Base-by-base conservation (phyloP, 2,888 invertebrate species). In the Ferrisia virgata region DNA sequence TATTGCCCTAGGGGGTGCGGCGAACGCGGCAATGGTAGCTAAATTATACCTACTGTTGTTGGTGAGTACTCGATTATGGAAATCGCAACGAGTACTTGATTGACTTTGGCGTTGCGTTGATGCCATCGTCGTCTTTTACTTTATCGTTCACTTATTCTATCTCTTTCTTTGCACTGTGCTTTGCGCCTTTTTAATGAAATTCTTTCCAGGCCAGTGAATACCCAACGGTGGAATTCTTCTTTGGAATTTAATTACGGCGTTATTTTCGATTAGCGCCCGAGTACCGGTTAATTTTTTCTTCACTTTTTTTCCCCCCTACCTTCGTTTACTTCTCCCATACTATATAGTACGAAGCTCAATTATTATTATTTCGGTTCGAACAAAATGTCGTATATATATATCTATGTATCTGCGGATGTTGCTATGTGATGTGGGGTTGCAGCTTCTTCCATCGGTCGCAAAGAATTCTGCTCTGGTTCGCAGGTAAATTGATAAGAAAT, bases 231-330 rank as follows among this genome's bases (percentile, higher is more conserved):
- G 36, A 72, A 72, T 72, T 72, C 72, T 72, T 31, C 72, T 72
- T 72, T 18, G 72, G 72, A 72, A 72, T 72, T 72, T 72, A 72
- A 72, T 72, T 72, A 72, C 72, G 72, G 72, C 72, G 36, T 72
- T 72, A 72, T 36, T 72, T 72, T 72, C 72, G 72, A 72, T 72
- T 72, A 72, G 31, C 72, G 72, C 18, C 18, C n/a, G n/a, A 28
- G 36, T 28, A 36, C 72, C 33, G 33, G 72, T 72, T 72, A 72
- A 72, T 72, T 72, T 72, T 72, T 72, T 31, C n/a, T n/a, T n/a
- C n/a, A n/a, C n/a, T n/a, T n/a, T n/a, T n/a, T n/a, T n/a, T n/a
- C n/a, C n/a, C n/a, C n/a, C n/a, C n/a, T n/a, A n/a, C n/a, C n/a
- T n/a, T 47, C 47, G 40, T 11, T 40, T 5, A 2, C 13, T 36